These are phyloP conservation scores for Eonycteris spelaea DNA, from an alignment of 2,113 vertebrate genomes.

Conservation along the genomic window DNA sequence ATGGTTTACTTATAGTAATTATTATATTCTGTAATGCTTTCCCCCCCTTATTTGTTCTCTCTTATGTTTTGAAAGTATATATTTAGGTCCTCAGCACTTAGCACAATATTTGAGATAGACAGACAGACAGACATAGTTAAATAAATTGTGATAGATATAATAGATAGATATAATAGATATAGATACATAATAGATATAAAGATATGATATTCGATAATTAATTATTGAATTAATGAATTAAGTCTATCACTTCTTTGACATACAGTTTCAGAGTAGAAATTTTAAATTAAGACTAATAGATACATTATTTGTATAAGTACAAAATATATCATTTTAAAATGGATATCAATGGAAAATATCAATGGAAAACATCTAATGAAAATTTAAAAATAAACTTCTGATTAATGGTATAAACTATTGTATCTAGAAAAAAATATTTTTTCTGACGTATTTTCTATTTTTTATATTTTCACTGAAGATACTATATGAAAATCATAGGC, in stretches of 20 bases:
- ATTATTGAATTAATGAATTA: background rate
- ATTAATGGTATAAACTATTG: background rate
- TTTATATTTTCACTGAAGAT: conserved; percentile 8
- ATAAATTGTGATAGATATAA: background rate
- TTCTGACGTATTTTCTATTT: background rate
- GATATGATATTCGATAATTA: background rate
- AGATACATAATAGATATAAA: background rate
- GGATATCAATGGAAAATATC: background rate
- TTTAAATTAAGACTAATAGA: background rate
- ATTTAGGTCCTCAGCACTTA: background rate
- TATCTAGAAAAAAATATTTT: background rate
- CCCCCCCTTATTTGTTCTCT: background rate
- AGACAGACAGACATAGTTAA: background rate
- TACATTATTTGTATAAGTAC: background rate
- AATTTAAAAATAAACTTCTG: conserved; percentile 8
- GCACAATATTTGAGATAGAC: background rate
- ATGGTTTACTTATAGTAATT: background rate
- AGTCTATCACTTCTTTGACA: background rate
- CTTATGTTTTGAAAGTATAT: background rate
- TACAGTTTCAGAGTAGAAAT: background rate
- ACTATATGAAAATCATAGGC: background rate
- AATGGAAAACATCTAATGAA: background rate
- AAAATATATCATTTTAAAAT: background rate
- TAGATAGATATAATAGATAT: background rate
- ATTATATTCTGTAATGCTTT: background rate